Conservation (phyloP, 37 sponge, comb jelly and placozoan species). For the Crambe crambe region DNA sequence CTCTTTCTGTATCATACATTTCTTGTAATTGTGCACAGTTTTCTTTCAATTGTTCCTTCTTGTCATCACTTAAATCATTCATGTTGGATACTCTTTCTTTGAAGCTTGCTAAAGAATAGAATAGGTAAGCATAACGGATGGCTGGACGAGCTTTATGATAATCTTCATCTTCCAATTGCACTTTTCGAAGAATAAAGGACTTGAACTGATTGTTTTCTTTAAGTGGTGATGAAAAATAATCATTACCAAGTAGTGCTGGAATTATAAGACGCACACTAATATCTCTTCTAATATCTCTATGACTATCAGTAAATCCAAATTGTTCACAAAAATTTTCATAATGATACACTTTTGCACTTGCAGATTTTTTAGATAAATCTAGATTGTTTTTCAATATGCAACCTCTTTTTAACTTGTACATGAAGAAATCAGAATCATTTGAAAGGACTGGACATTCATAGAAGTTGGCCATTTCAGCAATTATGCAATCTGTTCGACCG, state of each 20-base stretch:
- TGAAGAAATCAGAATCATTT: constrained; percentile 76
- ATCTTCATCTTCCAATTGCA: neutral
- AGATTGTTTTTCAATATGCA: neutral
- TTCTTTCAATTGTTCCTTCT: neutral
- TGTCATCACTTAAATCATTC: neutral
- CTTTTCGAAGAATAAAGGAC: neutral
- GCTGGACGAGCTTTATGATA: neutral
- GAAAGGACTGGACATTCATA: constrained; percentile 64
- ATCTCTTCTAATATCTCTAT: too few species aligned
- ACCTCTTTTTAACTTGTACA: constrained; percentile 37
- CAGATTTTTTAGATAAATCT: neutral
- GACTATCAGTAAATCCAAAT: neutral
- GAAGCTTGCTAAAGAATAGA: neutral
- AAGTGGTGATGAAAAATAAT: neutral
- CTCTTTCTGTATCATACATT: neutral
- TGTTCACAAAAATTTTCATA: neutral
- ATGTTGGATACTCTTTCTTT: neutral
- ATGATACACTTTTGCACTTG: neutral
- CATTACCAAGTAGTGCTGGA: neutral
- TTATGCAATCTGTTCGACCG: constrained; percentile 62
- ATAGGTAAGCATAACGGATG: neutral
- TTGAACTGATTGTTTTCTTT: neutral
- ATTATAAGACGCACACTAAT: neutral
- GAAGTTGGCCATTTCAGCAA: constrained; percentile 51
- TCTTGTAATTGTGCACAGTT: neutral